Evolutionary conservation across 1,140 invertebrate genomes (phyloP).

Genomic region (Hycleus phaleratus): DNA sequence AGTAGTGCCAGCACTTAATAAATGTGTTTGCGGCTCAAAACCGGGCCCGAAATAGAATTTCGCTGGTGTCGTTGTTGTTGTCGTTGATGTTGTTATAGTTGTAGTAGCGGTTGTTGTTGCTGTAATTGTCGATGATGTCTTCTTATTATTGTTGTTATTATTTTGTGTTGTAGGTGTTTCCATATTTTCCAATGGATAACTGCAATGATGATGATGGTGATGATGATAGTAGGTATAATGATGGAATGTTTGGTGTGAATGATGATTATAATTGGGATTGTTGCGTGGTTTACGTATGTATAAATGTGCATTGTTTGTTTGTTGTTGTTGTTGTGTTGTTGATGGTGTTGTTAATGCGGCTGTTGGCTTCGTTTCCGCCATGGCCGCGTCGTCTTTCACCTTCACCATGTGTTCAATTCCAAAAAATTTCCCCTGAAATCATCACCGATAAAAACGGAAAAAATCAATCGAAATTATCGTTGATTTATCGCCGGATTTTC

Average conservation of each 20-base stretch:
- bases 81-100: slow-evolving; percentile 11
- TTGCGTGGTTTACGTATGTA: slow-evolving; percentile 14
- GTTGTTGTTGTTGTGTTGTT: slow-evolving; percentile 17
- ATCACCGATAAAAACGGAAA: background rate
- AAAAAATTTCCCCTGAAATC: too few relatives aligned
- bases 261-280: slow-evolving; percentile 29
- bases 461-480: background rate
- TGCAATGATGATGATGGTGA: slow-evolving; percentile 34
- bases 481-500: too few relatives aligned
- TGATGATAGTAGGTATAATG: slow-evolving; percentile 36
- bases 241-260: slow-evolving; percentile 31
- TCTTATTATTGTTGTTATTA: too few relatives aligned
- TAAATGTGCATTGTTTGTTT: slow-evolving; percentile 6
- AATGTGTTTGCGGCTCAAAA: slow-evolving; percentile 42
- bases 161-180: slow-evolving; percentile 1
- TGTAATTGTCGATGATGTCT: too few relatives aligned
- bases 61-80: slow-evolving; percentile 24
- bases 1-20: slow-evolving; percentile 13
- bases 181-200: slow-evolving; percentile 28
- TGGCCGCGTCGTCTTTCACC: slow-evolving; percentile 36
- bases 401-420: slow-evolving; percentile 29
- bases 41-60: slow-evolving; percentile 47
- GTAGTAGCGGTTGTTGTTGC: slow-evolving; percentile 13
- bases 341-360: slow-evolving; percentile 12
- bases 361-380: slow-evolving; percentile 29